phyloP scores from a whole-genome alignment of 2,888 invertebrate genomes.

The Coecobrya sp. region DNA sequence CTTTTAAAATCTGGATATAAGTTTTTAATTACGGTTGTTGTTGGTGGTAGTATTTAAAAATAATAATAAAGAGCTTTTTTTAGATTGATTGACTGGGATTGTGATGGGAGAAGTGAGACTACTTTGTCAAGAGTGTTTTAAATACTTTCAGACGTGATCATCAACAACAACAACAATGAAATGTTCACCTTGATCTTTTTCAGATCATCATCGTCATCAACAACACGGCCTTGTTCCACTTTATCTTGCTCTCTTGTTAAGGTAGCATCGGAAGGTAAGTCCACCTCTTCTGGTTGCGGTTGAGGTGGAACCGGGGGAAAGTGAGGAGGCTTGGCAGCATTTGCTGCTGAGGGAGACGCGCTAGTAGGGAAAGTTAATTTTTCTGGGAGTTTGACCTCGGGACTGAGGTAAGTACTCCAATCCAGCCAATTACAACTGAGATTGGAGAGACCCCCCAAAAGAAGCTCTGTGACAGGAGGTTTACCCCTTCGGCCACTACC shows the following conservation, averaged over 20 bases:
- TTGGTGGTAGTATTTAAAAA: neutral
- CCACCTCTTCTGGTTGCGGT: neutral
- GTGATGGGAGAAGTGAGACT: slow-evolving; percentile 31
- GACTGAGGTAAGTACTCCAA: slow-evolving; percentile 82
- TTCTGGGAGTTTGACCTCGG: slow-evolving; percentile 69
- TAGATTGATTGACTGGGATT: neutral
- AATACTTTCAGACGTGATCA: slow-evolving; percentile 13
- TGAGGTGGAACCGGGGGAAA: slow-evolving; percentile 12
- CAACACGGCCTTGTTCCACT: slow-evolving; percentile 34
- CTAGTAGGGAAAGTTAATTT: slow-evolving; percentile 73
- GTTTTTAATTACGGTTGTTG: neutral
- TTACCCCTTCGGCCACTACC: slow-evolving; percentile 74
- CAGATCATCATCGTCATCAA: slow-evolving; percentile 52
- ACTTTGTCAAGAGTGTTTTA: neutral
- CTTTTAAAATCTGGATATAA: neutral
- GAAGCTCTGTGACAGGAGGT: slow-evolving; percentile 83
- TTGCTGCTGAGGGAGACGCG: slow-evolving; percentile 33
- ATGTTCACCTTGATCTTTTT: slow-evolving; percentile 82
- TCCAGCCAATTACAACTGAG: slow-evolving; percentile 83
- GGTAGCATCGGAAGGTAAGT: neutral
- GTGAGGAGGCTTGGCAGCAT: neutral
- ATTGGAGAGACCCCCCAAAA: slow-evolving; percentile 80
- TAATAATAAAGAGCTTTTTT: slow-evolving; percentile 47
- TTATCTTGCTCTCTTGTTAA: neutral
- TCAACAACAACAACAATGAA: slow-evolving; percentile 40